Conservation (phyloP, 2,113 vertebrate species). For the Erythrolamprus reginae region DNA sequence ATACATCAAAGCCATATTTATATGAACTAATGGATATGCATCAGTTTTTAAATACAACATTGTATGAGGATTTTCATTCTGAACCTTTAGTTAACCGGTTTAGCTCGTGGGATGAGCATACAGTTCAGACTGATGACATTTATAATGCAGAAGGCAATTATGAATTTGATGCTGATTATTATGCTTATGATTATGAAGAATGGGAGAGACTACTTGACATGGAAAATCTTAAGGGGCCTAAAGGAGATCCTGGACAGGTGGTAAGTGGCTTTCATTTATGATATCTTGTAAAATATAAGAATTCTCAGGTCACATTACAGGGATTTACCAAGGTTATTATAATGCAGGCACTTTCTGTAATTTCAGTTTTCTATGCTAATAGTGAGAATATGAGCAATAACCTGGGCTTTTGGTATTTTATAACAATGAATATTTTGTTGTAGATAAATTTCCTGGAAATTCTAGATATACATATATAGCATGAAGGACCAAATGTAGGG, state of each 20-base stretch:
- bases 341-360: background rate
- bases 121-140: slow-evolving; percentile 47
- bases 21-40: slow-evolving; percentile 61
- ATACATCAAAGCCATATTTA: slow-evolving; percentile 49
- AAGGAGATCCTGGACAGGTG: slow-evolving; percentile 87
- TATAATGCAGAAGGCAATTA: slow-evolving; percentile 67
- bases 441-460: background rate
- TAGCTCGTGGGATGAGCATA: slow-evolving; percentile 62
- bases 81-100: slow-evolving; percentile 63
- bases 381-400: background rate
- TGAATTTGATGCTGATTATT: slow-evolving; percentile 71
- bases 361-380: background rate
- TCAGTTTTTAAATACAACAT: slow-evolving; percentile 68
- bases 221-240: slow-evolving; percentile 79
- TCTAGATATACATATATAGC: background rate
- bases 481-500: background rate
- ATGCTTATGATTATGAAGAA: slow-evolving; percentile 86
- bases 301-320: background rate
- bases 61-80: slow-evolving; percentile 64
- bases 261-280: slow-evolving; percentile 76
- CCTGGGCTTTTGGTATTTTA: background rate
- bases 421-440: background rate
- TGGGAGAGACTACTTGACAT: slow-evolving; percentile 79
- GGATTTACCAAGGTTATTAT: background rate
- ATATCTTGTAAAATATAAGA: slow-evolving; percentile 39